phyloP scores from a whole-genome alignment of 1,140 invertebrate species.

The Laupala kohalensis region DNA sequence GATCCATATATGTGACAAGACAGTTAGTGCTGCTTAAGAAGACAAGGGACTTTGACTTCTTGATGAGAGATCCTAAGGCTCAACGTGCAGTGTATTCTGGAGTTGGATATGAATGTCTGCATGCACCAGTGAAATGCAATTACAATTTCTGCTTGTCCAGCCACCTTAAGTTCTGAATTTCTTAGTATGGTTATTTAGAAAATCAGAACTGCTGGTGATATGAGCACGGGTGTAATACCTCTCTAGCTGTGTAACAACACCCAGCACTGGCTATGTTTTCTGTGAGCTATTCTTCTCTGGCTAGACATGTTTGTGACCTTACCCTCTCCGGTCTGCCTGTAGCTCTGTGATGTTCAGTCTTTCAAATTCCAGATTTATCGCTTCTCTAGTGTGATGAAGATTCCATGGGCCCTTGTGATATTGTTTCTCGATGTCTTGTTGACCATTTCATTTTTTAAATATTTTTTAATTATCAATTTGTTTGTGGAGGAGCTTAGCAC shows the following conservation, averaged over 20 bases:
- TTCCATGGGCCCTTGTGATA: neutral
- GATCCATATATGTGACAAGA: neutral
- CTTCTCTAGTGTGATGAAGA: neutral
- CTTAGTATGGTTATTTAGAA: neutral
- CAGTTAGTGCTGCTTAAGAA: neutral
- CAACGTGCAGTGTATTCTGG: neutral
- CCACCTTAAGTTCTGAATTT: neutral
- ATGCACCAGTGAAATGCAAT: neutral
- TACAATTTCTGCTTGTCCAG: neutral
- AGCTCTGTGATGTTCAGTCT: neutral
- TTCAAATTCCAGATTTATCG: neutral
- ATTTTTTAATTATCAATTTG: neutral
- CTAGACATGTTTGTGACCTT: neutral
- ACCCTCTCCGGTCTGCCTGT: neutral
- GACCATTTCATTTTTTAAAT: neutral
- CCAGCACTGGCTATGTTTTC: neutral
- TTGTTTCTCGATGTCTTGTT: neutral
- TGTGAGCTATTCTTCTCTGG: neutral
- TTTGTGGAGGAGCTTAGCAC: neutral
- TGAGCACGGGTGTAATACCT: neutral
- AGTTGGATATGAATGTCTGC: neutral
- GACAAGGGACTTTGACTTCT: neutral
- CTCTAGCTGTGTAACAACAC: neutral
- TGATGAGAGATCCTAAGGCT: neutral
- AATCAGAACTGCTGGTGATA: neutral